phyloP scores from a whole-genome alignment of 2,888 invertebrate genomes.

The Amphipoea oculea region DNA sequence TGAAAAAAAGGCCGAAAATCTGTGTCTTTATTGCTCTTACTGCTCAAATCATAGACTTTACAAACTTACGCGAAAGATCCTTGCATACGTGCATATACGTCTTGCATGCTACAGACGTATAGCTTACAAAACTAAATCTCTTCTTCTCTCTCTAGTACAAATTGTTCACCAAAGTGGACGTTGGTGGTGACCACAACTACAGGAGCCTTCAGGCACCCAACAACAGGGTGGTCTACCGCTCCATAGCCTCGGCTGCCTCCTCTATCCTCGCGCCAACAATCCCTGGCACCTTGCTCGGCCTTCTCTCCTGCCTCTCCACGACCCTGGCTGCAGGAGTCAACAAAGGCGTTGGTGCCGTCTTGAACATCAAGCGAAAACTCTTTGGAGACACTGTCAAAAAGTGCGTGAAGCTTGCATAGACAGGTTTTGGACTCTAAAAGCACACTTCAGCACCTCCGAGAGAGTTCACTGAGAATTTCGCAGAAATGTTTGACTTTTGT shows the following conservation, averaged over 20 bases:
- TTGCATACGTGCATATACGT: background rate
- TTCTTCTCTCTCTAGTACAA: slow-evolving; percentile 77
- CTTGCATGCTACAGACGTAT: background rate
- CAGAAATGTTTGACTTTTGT: background rate
- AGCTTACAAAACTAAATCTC: background rate
- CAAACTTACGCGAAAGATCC: background rate
- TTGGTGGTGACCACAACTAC: slow-evolving; percentile 85
- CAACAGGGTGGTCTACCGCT: slow-evolving; percentile 83
- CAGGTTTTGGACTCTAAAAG: background rate
- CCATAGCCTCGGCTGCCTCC: slow-evolving; percentile 77
- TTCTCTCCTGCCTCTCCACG: slow-evolving; percentile 76
- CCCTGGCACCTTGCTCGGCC: slow-evolving; percentile 69
- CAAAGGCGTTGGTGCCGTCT: slow-evolving; percentile 75
- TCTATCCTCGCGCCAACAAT: slow-evolving; percentile 72
- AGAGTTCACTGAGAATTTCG: background rate
- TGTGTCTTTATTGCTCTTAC: background rate
- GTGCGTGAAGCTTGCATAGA: slow-evolving; percentile 58
- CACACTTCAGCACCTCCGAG: background rate
- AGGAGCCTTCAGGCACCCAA: slow-evolving; percentile 83
- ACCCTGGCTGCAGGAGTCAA: slow-evolving; percentile 71
- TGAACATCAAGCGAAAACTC: slow-evolving; percentile 77
- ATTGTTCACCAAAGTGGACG: slow-evolving; percentile 78
- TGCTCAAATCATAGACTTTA: background rate
- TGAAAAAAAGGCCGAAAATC: background rate
- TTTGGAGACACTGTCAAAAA: slow-evolving; percentile 70